These are phyloP conservation scores for Bungarus multicinctus DNA, from an alignment of 2,113 vertebrate genomes.

Conservation along the genomic window DNA sequence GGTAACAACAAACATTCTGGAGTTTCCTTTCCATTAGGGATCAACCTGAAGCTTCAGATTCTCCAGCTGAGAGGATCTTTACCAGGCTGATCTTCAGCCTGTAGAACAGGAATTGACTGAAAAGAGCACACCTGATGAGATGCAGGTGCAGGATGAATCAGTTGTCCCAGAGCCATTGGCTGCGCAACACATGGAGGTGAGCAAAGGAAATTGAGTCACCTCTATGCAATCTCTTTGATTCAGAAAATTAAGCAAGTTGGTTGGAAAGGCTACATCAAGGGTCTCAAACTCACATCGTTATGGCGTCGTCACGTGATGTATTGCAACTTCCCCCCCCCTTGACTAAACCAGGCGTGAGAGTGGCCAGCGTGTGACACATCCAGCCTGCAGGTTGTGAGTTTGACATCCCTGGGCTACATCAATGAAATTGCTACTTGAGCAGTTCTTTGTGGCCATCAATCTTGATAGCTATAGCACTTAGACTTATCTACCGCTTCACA, in stretches of 20 bases:
- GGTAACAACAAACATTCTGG: background rate
- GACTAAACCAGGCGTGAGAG: too few species aligned
- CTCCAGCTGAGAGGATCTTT: background rate
- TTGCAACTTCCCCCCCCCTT: too few species aligned
- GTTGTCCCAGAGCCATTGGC: background rate
- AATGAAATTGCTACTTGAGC: background rate
- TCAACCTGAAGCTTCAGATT: background rate
- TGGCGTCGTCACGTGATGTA: too few species aligned
- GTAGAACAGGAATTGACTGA: background rate
- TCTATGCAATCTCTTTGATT: background rate
- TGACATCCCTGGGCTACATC: background rate
- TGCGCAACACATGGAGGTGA: background rate
- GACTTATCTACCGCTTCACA: too few species aligned
- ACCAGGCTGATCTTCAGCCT: background rate
- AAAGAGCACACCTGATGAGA: background rate
- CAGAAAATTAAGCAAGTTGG: background rate
- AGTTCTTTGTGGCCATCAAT: background rate
- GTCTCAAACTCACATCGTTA: too few species aligned
- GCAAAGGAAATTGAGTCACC: background rate
- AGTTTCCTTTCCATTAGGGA: background rate
- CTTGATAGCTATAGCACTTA: background rate
- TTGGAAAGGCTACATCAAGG: background rate
- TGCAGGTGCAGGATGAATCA: background rate
- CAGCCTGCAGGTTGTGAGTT: too few species aligned
- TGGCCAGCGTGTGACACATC: too few species aligned